Conservation (phyloP, 2,113 vertebrate genomes). For the Kryptolebias marmoratus region DNA sequence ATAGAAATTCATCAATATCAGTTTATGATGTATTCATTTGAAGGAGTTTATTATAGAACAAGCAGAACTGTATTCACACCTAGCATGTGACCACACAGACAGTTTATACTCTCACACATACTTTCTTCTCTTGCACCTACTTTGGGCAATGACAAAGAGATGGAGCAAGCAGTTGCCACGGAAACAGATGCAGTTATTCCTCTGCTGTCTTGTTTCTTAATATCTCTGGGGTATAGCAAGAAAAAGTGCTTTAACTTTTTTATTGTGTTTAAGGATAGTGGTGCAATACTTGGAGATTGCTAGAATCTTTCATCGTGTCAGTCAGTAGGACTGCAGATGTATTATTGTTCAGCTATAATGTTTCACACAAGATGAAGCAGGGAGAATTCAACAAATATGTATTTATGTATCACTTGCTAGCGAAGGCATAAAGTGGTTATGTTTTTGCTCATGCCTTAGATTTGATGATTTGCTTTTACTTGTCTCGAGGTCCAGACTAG, state of each 20-base stretch:
- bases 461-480: too few relatives aligned
- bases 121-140: conserved; percentile 27
- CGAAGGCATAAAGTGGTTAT: too few relatives aligned
- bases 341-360: not conserved
- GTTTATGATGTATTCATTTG: not conserved
- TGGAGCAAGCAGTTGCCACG: conserved; percentile 73
- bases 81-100: conserved; percentile 12
- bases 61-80: not conserved
- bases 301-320: conserved; percentile 9
- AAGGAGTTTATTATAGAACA: conserved; percentile 9
- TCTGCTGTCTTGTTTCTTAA: conserved; percentile 52
- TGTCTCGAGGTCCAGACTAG: too few relatives aligned
- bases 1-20: not conserved
- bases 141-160: conserved; percentile 62
- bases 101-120: conserved; percentile 15
- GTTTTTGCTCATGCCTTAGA: too few relatives aligned
- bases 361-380: not conserved
- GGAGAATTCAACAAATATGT: too few relatives aligned
- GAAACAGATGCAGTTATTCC: conserved; percentile 73
- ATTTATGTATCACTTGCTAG: too few relatives aligned
- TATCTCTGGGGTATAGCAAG: conserved; percentile 38
- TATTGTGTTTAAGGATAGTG: conserved; percentile 20
- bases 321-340: not conserved
- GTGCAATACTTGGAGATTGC: conserved; percentile 13
- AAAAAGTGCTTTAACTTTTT: conserved; percentile 44